Percentiles rank a stretch among this genome's conserved stretches.
Evolutionary conservation across 2,797 vertebrate genomes (phyloP).

Genomic region (Poeciliopsis presidionis): DNA sequence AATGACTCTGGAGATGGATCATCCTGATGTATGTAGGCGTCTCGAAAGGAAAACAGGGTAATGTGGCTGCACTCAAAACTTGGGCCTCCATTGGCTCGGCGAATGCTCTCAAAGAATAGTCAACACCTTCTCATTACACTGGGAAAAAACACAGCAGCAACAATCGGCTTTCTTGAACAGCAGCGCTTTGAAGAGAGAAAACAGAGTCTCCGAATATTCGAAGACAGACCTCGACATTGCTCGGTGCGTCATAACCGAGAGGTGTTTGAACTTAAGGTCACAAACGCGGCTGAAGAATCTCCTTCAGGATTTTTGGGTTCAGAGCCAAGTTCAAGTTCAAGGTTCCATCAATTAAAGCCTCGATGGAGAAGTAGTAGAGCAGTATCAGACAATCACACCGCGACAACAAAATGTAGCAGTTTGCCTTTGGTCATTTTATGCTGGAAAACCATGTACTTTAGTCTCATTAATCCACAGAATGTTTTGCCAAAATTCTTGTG

Average conservation of each 20-base stretch:
- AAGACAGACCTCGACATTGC: background rate
- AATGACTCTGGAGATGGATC: conserved; percentile 81
- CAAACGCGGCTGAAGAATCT: background rate
- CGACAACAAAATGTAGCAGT: background rate
- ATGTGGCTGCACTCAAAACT: conserved; percentile 63
- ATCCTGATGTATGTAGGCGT: conserved; percentile 77
- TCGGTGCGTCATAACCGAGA: background rate
- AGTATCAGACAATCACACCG: background rate
- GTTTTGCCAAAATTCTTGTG: background rate
- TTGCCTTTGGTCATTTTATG: background rate
- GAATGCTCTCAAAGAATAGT: conserved; percentile 48
- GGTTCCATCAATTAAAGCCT: background rate
- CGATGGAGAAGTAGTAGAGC: background rate
- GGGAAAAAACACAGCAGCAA: conserved; percentile 16
- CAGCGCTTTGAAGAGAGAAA: background rate
- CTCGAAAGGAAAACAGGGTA: conserved; percentile 72
- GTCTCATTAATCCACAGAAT: background rate
- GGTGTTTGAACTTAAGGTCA: background rate
- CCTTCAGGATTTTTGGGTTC: background rate
- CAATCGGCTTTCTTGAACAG: conserved; percentile 10
- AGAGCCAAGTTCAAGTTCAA: background rate
- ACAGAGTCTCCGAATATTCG: background rate
- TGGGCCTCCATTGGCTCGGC: conserved; percentile 53
- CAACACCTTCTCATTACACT: conserved; percentile 67
- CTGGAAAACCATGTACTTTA: background rate